Percentiles rank a stretch among this genome's conserved stretches.
Conservation (phyloP, 1,140 invertebrate genomes). For the Listronotus bonariensis region DNA sequence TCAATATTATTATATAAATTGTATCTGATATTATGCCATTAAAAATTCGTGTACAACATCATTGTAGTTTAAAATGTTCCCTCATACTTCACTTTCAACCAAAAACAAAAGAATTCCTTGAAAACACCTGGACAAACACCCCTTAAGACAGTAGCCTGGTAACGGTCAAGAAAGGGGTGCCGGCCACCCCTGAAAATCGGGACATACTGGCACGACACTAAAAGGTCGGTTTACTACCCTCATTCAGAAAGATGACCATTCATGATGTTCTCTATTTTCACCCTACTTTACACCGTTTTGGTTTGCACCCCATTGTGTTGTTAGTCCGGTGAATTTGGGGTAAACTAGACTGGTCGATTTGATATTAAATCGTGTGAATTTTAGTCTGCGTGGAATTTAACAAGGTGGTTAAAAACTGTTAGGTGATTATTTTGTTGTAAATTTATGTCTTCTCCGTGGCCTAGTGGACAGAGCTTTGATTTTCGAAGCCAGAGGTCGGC, state of each 20-base stretch:
- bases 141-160: conserved; percentile 1
- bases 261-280: conserved; percentile 9
- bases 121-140: conserved; percentile 4
- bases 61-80: no score
- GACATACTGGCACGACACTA: conserved; percentile 6
- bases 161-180: conserved; percentile 1
- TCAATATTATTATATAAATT: no score
- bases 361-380: neutral
- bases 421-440: no score
- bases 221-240: neutral
- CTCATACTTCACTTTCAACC: no score
- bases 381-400: no score
- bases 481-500: no score
- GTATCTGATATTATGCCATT: no score
- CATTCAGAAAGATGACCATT: conserved; percentile 27
- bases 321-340: neutral
- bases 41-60: no score
- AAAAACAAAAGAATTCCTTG: neutral
- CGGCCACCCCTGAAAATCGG: neutral
- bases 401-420: neutral
- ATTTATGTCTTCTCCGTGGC: no score
- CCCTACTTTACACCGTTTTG: conserved; percentile 18
- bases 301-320: conserved; percentile 14
- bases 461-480: no score
- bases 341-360: neutral